Percentiles rank a stretch among this genome's conserved stretches.
Evolutionary conservation across 2,113 vertebrate species (phyloP).

Genomic region (Colistium nudipinnis): DNA sequence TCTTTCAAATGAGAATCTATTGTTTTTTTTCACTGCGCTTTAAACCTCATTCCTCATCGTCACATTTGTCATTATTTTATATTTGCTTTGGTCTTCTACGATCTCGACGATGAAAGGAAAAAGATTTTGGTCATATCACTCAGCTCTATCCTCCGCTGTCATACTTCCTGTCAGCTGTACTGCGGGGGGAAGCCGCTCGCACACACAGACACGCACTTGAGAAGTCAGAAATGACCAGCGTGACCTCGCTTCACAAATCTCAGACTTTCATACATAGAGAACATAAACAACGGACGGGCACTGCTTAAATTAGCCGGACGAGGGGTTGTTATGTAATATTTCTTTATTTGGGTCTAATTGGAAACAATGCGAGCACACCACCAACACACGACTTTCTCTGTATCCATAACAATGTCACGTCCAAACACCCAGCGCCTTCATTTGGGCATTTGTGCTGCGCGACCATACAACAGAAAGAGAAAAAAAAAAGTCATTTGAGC

Average conservation of each 20-base stretch:
- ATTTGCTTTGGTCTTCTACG: no score
- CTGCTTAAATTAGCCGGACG: slow-evolving; percentile 50
- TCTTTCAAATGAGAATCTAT: no score
- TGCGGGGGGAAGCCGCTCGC: not conserved
- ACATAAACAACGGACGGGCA: not conserved
- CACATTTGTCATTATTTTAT: no score
- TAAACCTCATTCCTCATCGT: no score
- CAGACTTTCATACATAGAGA: slow-evolving; percentile 21
- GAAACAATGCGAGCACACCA: slow-evolving; percentile 2
- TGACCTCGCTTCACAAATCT: slow-evolving; percentile 9
- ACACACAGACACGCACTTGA: not conserved
- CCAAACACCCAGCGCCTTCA: slow-evolving; percentile 8
- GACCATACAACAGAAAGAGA: slow-evolving; percentile 23
- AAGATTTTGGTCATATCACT: no score
- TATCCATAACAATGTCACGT: slow-evolving; percentile 54
- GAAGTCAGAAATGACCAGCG: not conserved
- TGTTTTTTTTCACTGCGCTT: no score
- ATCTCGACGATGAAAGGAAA: no score
- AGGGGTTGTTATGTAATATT: slow-evolving; percentile 24
- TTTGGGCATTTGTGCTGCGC: slow-evolving; percentile 34
- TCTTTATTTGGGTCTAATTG: slow-evolving; percentile 15
- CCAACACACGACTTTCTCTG: slow-evolving; percentile 37
- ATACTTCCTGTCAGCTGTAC: slow-evolving; percentile 60
- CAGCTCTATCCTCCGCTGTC: slow-evolving; percentile 1
- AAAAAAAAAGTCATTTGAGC: slow-evolving; percentile 21